Evolutionary conservation across 2,888 invertebrate genomes (phyloP), one percentile per base, ranked within the genome.

Genomic region (Amphipyra berbera): DNA sequence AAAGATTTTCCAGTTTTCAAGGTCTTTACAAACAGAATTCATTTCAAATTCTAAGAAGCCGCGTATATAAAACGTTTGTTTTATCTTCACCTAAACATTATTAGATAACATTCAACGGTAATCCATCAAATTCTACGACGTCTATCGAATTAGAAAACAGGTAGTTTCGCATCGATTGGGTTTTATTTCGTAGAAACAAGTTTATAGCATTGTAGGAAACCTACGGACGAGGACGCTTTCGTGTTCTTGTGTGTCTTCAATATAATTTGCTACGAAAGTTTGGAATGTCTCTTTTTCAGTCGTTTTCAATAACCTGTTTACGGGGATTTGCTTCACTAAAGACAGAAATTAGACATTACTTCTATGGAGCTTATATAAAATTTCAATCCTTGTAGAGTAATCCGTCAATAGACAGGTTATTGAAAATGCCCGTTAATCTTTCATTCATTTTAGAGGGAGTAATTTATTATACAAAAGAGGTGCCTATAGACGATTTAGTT

Each of bases 101-200:
- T 57, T 30, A 50, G 57, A 67, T 63, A 72, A 72, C 47, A 48
- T 53, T 47, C 8, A 33, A 15, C 1, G 49, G 53, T 42, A 49
- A 60, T 73, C 55, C 54, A 67, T 73, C 67, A 67, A 58, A 55
- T 27, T 37, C 37, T 13, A 38, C 33, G 45, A 56, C 44, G 42
- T 66, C 14, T 47, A n/a, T 35, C 14, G 47, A 46, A 53, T 42
- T 44, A 58, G 48, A 61, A 73, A 66, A 66, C 61, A 46, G 53
- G 49, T 44, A 41, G 42, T 44, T 63, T 54, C 14, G 27, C n/a
- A 58, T 64, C 27, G 37, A 48, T 55, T 46, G 33, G 33, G 37
- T 42, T 49, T 61, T 73, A 58, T 73, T 68, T 33, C 15, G 30
- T 33, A 33, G 45, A 38, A 62, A 58, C 54, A 44, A 54, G 38